Base-by-base conservation (phyloP, 2,113 vertebrate species). In the Ictalurus punctatus region DNA sequence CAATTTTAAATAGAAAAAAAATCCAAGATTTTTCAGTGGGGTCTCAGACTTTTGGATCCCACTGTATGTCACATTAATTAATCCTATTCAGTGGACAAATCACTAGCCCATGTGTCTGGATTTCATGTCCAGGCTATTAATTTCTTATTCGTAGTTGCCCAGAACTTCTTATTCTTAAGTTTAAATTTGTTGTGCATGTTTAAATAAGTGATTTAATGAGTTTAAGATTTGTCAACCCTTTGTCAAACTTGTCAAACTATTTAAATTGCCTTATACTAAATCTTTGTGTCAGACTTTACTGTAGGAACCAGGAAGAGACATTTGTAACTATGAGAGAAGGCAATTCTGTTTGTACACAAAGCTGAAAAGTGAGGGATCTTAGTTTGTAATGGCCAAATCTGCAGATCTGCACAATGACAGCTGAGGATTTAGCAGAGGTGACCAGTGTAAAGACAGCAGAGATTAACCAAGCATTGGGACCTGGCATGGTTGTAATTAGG, bases 401-500 rank as follows among this genome's bases (percentile, higher is more conserved):
- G 54, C 54, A 59, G 37, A n/a, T 78, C 59, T 59, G 56, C 40
- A 14, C 56, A 78, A 19, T 48, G 54, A 44, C 16, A 34, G 63
- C 44, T 87, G 76, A 80, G 74, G 34, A 25, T 83, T 37, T 80
- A 16, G 59, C n/a, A 67, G 61, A 58, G n/a, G 48, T 88, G 65
- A 88, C 27, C 63, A 71, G 65, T 83, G 79, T 69, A 54, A 61
- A 86, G 25, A 82, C 34, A 86, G 37, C 3, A 27, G 87, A 76
- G 56, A 78, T 89, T 85, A 89, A 67, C 58, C 73, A 23, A 79
- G 87, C 71, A 79, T 5, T 40, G 7, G 25, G 73, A 79, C 59
- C 59, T 93, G 92, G 95, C 95, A 96, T 96, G 96, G 96, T 95
- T 96, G 95, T 96, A 94, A 97, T 97, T 96, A 96, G 89, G 92